Percentiles rank a stretch among this genome's conserved stretches.
Conservation (phyloP, 1,140 invertebrate genomes). For the Luehdorfia chinensis region DNA sequence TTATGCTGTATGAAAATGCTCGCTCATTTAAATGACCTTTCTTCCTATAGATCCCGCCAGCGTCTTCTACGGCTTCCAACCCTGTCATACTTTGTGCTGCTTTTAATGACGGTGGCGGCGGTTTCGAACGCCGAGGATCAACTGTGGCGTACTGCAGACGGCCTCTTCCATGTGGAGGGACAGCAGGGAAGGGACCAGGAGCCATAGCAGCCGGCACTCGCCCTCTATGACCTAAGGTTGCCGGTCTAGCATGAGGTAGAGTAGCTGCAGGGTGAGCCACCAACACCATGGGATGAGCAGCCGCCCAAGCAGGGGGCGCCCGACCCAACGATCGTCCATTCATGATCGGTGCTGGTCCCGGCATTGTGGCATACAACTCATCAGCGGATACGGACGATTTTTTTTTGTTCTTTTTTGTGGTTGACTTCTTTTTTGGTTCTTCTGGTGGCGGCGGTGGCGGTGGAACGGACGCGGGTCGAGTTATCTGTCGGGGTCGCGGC, state of each 20-base stretch:
- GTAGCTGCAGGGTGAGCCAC: constrained; percentile 76
- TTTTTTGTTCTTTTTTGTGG: constrained; percentile 77
- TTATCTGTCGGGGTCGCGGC: constrained; percentile 87
- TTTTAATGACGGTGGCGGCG: constrained; percentile 85
- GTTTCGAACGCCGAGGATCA: constrained; percentile 84
- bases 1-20: constrained; percentile 95
- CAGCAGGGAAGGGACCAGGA: constrained; percentile 57
- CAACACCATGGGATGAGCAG: constrained; percentile 71
- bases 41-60: constrained; percentile 91
- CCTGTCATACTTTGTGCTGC: constrained; percentile 89
- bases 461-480: constrained; percentile 86
- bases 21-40: constrained; percentile 95
- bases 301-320: constrained; percentile 70
- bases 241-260: constrained; percentile 71
- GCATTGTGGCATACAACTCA: constrained; percentile 63
- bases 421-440: constrained; percentile 78
- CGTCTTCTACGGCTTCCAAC: constrained; percentile 84
- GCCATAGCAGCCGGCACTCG: constrained; percentile 47
- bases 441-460: constrained; percentile 86
- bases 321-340: constrained; percentile 75
- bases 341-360: constrained; percentile 60
- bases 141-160: constrained; percentile 79
- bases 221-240: constrained; percentile 53
- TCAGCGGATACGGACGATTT: constrained; percentile 63
- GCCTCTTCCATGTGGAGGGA: constrained; percentile 78